These are phyloP conservation scores for Kryphioiulus occultus DNA, from an alignment of 2,888 invertebrate species.

Conservation along the genomic window DNA sequence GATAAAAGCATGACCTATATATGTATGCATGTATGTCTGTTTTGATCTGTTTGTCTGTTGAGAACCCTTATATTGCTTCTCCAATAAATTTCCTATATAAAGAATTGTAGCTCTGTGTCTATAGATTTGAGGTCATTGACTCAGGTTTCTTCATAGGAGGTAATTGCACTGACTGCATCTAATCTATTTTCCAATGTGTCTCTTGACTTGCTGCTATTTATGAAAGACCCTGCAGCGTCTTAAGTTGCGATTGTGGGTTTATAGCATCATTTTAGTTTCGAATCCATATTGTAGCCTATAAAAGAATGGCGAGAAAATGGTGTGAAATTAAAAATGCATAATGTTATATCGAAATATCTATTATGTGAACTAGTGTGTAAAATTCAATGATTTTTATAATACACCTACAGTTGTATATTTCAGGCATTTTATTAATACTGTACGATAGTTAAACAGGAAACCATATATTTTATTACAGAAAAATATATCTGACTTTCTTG, in stretches of 20 bases:
- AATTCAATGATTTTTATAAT: too few relatives aligned
- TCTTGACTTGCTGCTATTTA: background rate
- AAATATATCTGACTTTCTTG: too few relatives aligned
- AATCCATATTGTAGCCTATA: too few relatives aligned
- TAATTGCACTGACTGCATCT: background rate
- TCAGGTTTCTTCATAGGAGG: background rate
- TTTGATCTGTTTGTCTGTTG: background rate
- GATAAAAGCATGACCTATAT: background rate
- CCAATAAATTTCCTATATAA: slow-evolving; percentile 17
- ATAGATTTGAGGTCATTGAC: slow-evolving; percentile 15
- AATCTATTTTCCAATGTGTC: background rate
- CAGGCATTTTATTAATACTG: too few relatives aligned
- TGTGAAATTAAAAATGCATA: too few relatives aligned
- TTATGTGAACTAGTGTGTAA: too few relatives aligned
- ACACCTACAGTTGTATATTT: too few relatives aligned
- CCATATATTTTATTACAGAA: too few relatives aligned
- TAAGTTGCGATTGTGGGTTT: background rate
- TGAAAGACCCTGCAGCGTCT: background rate
- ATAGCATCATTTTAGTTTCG: too few relatives aligned
- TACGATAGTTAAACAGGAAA: too few relatives aligned
- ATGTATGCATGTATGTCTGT: background rate
- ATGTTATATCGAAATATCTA: too few relatives aligned
- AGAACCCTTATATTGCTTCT: background rate
- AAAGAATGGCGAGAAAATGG: too few relatives aligned
- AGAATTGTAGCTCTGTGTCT: background rate